These are phyloP conservation scores for Artibeus lituratus DNA, from an alignment of 2,797 vertebrate species.

Conservation along the genomic window DNA sequence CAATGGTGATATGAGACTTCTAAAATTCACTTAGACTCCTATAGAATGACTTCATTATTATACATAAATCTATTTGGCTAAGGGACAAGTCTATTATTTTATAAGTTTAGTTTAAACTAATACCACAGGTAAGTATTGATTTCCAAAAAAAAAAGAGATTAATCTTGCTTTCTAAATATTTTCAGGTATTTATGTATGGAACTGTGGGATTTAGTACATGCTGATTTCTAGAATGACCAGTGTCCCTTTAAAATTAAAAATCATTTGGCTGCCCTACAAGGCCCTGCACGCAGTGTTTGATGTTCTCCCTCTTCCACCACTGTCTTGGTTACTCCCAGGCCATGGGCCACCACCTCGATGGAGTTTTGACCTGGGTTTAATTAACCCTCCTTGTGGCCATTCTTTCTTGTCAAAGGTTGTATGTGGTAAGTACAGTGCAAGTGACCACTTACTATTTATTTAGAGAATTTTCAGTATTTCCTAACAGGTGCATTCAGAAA, in stretches of 20 bases:
- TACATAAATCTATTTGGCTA: slow-evolving; percentile 66
- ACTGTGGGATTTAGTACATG: not conserved
- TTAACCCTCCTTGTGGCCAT: not conserved
- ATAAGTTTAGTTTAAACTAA: slow-evolving; percentile 42
- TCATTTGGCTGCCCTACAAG: not conserved
- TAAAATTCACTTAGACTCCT: slow-evolving; percentile 74
- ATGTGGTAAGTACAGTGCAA: not conserved
- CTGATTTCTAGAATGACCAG: not conserved
- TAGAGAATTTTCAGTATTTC: not conserved
- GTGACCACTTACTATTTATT: slow-evolving; percentile 32
- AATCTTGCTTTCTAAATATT: not conserved
- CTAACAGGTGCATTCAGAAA: slow-evolving; percentile 37
- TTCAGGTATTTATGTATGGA: not conserved
- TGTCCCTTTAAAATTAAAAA: slow-evolving; percentile 44
- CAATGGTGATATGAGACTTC: slow-evolving; percentile 36
- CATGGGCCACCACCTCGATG: not conserved
- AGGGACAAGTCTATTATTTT: slow-evolving; percentile 59
- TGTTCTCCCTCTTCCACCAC: not conserved
- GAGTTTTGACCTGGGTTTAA: not conserved
- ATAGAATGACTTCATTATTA: slow-evolving; percentile 74
- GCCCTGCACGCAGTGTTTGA: not conserved
- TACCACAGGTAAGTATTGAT: slow-evolving; percentile 5
- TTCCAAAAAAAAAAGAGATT: not conserved
- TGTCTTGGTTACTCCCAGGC: not conserved
- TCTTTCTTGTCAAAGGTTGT: slow-evolving; percentile 21